A percentile compares a stretch with the other conserved stretches of the same genome.
These are phyloP conservation scores for Drosophila takahashii DNA, from an alignment of 1,140 invertebrate genomes.

Conservation along the genomic window DNA sequence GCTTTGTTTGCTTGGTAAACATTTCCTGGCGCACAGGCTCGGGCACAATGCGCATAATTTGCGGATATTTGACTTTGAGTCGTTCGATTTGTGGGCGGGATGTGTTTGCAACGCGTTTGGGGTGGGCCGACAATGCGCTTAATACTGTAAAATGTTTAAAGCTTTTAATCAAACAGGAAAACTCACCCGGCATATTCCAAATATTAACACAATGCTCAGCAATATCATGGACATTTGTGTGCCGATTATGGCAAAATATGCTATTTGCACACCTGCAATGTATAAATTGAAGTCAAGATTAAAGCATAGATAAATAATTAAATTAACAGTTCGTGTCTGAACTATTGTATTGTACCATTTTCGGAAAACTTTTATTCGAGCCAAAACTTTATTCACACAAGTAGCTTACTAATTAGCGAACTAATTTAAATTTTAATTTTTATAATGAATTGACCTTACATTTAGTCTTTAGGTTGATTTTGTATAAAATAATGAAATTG, in stretches of 20 bases:
- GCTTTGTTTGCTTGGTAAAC: slow-evolving; percentile 70
- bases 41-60: slow-evolving; percentile 68
- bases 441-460: too few species aligned
- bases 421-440: too few species aligned
- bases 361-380: too few species aligned
- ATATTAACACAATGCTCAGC: slow-evolving; percentile 88
- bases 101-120: not conserved
- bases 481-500: too few species aligned
- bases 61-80: slow-evolving; percentile 56
- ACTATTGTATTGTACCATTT: too few species aligned
- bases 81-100: slow-evolving; percentile 28
- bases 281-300: slow-evolving; percentile 6
- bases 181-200: slow-evolving; percentile 90
- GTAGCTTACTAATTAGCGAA: too few species aligned
- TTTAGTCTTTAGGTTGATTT: too few species aligned
- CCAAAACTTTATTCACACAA: not conserved
- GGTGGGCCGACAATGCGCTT: slow-evolving; percentile 21
- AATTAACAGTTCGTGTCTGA: too few species aligned
- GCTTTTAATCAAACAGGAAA: slow-evolving; percentile 47
- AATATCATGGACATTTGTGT: slow-evolving; percentile 90
- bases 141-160: slow-evolving; percentile 47
- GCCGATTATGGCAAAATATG: slow-evolving; percentile 90
- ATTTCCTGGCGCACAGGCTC: slow-evolving; percentile 29
- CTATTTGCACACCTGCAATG: slow-evolving; percentile 89
- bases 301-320: not conserved